A percentile compares a stretch with the other conserved stretches of the same genome.
These are phyloP conservation scores for Anadara kagoshimensis DNA, from an alignment of 1,140 invertebrate genomes.

Conservation along the genomic window DNA sequence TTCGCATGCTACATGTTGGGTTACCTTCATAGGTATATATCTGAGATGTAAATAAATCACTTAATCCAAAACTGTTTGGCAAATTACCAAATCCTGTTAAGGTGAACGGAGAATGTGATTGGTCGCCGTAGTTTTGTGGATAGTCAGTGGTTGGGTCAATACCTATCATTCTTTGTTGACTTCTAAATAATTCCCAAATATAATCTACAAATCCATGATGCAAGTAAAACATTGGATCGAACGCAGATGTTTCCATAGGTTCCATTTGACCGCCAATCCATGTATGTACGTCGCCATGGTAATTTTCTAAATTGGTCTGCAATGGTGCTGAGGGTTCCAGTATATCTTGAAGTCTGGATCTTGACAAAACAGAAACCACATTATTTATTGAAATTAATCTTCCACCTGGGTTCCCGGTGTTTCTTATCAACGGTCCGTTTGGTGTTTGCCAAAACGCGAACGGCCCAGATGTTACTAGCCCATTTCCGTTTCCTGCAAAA, in stretches of 20 bases:
- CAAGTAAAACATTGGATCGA: constrained; percentile 73
- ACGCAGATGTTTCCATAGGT: constrained; percentile 64
- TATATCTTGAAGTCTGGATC: constrained; percentile 33
- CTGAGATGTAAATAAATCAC: constrained; percentile 50
- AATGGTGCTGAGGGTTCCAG: constrained; percentile 34
- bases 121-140: constrained; percentile 32
- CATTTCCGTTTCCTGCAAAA: constrained; percentile 73
- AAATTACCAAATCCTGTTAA: constrained; percentile 58
- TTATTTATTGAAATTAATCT: constrained; percentile 28
- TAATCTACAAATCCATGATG: constrained; percentile 74
- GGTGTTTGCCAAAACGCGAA: constrained; percentile 54
- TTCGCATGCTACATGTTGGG: constrained; percentile 48
- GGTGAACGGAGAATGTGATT: constrained; percentile 37
- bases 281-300: constrained; percentile 61
- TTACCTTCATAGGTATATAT: constrained; percentile 59
- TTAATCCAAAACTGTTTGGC: constrained; percentile 54
- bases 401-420: constrained; percentile 28
- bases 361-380: constrained; percentile 23
- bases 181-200: constrained; percentile 63
- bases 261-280: constrained; percentile 66
- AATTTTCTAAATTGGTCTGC: constrained; percentile 55
- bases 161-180: constrained; percentile 45
- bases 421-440: constrained; percentile 34
- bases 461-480: constrained; percentile 71
- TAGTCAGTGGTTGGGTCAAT: constrained; percentile 46